Evolutionary conservation across 1,140 invertebrate genomes (phyloP).

Genomic region (Berghia stephanieae): DNA sequence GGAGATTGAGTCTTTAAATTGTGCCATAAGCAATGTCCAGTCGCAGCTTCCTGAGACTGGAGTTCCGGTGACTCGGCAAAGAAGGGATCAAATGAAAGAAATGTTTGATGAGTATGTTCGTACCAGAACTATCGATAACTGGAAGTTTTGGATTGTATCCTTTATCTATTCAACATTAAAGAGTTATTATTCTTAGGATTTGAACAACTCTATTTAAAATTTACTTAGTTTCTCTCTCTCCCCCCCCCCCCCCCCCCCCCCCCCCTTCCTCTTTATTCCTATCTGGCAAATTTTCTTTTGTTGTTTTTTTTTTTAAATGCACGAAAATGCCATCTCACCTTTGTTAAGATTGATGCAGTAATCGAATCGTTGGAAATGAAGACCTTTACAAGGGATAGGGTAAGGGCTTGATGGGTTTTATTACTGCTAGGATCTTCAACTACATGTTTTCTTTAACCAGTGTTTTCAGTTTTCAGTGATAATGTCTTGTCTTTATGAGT

Average conservation of each 20-base stretch:
- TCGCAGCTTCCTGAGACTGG: slow-evolving; percentile 94
- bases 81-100: slow-evolving; percentile 91
- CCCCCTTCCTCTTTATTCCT: no score
- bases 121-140: slow-evolving; percentile 86
- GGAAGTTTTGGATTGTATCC: slow-evolving; percentile 98
- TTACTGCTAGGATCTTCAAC: neutral
- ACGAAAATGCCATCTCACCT: no score
- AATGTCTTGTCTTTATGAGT: slow-evolving; percentile 84
- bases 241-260: no score
- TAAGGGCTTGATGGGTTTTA: no score
- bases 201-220: no score
- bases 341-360: no score
- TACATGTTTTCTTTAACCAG: slow-evolving; percentile 43
- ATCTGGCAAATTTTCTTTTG: no score
- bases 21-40: slow-evolving; percentile 86
- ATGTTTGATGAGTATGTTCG: slow-evolving; percentile 94
- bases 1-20: slow-evolving; percentile 90
- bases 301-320: no score
- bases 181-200: no score
- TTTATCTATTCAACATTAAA: slow-evolving; percentile 44
- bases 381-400: no score
- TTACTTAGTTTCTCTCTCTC: no score
- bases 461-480: slow-evolving; percentile 86
- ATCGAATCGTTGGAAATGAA: no score
- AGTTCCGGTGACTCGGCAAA: slow-evolving; percentile 85